phyloP scores from a whole-genome alignment of 2,888 invertebrate species.

The Dicyrtoma fusca region DNA sequence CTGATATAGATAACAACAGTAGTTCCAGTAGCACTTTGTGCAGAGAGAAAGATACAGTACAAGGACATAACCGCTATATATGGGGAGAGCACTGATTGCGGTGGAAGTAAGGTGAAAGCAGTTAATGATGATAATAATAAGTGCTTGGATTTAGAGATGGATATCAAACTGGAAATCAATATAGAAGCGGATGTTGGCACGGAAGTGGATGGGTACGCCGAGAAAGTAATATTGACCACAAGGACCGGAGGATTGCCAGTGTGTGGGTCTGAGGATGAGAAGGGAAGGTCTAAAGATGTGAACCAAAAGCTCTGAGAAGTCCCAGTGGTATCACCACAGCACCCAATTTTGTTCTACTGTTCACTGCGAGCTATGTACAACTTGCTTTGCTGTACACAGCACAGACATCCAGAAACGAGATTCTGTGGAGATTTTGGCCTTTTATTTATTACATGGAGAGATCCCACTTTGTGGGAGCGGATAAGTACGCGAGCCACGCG shows the following conservation, averaged over 20 bases:
- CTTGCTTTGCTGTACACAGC: background rate
- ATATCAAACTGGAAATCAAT: background rate
- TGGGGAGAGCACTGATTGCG: background rate
- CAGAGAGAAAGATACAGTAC: too few relatives aligned
- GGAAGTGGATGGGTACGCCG: conserved; percentile 22
- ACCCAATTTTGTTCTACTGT: background rate
- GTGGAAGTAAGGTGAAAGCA: background rate
- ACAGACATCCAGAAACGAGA: conserved; percentile 12
- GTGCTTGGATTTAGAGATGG: background rate
- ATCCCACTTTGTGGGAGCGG: conserved; percentile 44
- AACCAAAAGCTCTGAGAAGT: background rate
- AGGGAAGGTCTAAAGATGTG: background rate
- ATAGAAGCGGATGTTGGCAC: conserved; percentile 36
- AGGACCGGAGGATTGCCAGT: background rate
- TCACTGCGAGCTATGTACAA: background rate
- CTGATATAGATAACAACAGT: too few relatives aligned
- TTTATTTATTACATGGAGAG: conserved; percentile 44
- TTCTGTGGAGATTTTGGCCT: conserved; percentile 37
- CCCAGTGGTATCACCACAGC: too few relatives aligned
- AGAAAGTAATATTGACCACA: conserved; percentile 39
- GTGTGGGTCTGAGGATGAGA: conserved; percentile 1
- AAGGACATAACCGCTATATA: too few relatives aligned
- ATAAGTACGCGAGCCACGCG: conserved; percentile 45
- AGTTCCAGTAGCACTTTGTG: too few relatives aligned
- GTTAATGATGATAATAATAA: conserved; percentile 13